Base-by-base conservation (phyloP, 2,797 vertebrate genomes). In the Melanotaenia nigrans region DNA sequence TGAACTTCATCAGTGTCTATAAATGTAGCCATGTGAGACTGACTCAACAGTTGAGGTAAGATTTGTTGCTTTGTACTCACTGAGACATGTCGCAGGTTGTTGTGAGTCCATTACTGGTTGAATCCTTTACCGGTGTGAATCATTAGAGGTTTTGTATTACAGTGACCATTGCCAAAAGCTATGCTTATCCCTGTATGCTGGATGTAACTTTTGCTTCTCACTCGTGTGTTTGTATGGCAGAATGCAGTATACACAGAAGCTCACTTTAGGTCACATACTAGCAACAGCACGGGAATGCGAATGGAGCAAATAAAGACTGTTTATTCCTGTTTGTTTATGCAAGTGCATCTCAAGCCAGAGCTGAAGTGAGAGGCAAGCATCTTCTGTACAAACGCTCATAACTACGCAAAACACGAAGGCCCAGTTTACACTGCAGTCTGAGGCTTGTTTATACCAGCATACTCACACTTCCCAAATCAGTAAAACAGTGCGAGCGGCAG, bases 291-390 rank as follows among this genome's bases (percentile, higher is more conserved):
- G 56, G 74, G 58, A 81, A 85, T 81, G 80, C 73, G 79, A 90
- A 81, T 77, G 75, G 71, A 75, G 78, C 68, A 42, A 87, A 84
- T 65, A 69, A 79, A 81, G 53, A 71, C 45, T 89, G 81, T 90
- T 89, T 90, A 85, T 89, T 83, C 75, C 63, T 84, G 64, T 88
- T 90, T 90, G 89, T 90, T 87, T 90, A 87, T 80, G 73, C 5
- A 1, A 79, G 77, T 71, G 73, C 56, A 45, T 87, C 70, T 80
- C 35, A 24, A 71, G 65, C 63, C 36, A 25, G 71, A 78, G 73
- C 60, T 55, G 32, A 73, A 66, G 69, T 2, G 30, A 79, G 68
- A 84, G 75, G 59, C 78, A 58, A 59, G 82, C 67, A 71, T 84
- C 79, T 57, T 73, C 67, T 33, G 66, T 88, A 78, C 61, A 79